These are phyloP conservation scores for Syrrhaptes paradoxus DNA, from an alignment of 2,113 vertebrate species.

Conservation along the genomic window DNA sequence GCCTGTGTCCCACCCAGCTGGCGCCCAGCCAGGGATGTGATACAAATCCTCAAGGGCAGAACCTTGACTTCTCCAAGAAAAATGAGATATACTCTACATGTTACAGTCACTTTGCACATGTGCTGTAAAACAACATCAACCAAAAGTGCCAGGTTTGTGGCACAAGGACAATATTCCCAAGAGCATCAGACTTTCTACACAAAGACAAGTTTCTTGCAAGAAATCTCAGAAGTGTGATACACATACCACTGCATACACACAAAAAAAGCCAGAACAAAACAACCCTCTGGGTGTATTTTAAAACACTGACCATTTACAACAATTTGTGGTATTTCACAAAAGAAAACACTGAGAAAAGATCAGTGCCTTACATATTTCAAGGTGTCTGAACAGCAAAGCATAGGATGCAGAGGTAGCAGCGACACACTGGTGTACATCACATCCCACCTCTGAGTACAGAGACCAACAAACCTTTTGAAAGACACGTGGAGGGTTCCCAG, in stretches of 20 bases:
- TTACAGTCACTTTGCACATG: background rate
- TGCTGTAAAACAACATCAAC: background rate
- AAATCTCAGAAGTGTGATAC: background rate
- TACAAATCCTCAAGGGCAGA: background rate
- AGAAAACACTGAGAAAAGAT: background rate
- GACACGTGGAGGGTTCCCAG: fast-evolving
- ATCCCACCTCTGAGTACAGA: fast-evolving
- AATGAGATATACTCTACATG: background rate
- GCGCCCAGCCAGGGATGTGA: fast-evolving
- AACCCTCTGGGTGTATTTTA: background rate
- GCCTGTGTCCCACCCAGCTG: fast-evolving
- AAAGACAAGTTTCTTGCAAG: background rate
- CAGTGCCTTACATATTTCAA: background rate
- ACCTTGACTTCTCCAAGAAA: background rate
- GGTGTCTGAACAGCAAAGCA: background rate
- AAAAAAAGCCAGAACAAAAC: fast-evolving
- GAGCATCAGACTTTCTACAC: background rate
- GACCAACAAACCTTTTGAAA: background rate
- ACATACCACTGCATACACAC: background rate
- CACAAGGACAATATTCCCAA: background rate
- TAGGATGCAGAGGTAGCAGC: fast-evolving
- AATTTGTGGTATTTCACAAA: background rate
- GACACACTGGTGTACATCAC: background rate
- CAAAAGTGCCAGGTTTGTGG: fast-evolving
- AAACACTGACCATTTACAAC: background rate